These are phyloP conservation scores for Anolis sagrei DNA, from an alignment of 2,113 vertebrate genomes.

Conservation along the genomic window DNA sequence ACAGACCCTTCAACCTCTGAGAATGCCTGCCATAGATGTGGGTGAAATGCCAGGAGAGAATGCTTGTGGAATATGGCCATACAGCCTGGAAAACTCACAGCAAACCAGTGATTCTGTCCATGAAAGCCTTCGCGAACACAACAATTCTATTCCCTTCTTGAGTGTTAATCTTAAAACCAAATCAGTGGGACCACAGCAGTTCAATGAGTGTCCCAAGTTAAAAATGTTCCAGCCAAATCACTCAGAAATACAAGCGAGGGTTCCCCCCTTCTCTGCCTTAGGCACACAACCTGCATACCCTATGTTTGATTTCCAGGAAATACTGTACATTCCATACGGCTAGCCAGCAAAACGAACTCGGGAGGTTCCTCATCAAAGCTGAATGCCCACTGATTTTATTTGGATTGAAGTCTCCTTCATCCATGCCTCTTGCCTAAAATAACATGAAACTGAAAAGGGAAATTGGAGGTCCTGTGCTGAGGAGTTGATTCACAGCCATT, in stretches of 20 bases:
- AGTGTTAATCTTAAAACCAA: neutral
- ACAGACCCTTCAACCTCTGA: too few species aligned
- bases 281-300: neutral
- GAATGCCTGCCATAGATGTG: too few species aligned
- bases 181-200: neutral
- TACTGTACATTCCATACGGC: constrained; percentile 7
- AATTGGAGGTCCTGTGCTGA: neutral
- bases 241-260: neutral
- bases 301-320: constrained; percentile 19
- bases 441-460: neutral
- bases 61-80: too few species aligned
- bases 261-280: neutral
- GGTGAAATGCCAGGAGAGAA: too few species aligned
- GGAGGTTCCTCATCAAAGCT: neutral
- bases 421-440: neutral
- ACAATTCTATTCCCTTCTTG: neutral
- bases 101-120: too few species aligned
- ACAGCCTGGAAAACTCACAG: too few species aligned
- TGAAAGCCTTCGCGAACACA: too few species aligned
- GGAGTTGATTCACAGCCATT: neutral
- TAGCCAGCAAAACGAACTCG: neutral
- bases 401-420: neutral
- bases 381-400: constrained; percentile 6
- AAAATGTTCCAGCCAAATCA: neutral
- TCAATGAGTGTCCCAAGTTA: neutral